phyloP scores from a whole-genome alignment of 37 sponge, comb jelly and placozoan genomes.

The Mnemiopsis leidyi region DNA sequence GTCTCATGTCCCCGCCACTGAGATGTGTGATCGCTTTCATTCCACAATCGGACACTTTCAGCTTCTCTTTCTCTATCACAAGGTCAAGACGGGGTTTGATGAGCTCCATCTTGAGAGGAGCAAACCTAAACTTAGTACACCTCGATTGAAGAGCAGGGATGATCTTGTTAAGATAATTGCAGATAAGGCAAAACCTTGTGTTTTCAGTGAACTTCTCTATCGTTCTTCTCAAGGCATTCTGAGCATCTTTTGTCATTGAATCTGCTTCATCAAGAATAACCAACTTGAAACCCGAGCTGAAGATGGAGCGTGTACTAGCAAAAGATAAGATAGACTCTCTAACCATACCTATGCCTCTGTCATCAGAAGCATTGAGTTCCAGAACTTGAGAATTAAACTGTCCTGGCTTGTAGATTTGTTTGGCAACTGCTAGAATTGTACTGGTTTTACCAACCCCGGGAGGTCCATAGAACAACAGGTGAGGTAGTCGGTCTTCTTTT shows the following conservation, averaged over 20 bases:
- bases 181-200: conserved; percentile 92
- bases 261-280: conserved; percentile 97
- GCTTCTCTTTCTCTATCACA: conserved; percentile 83
- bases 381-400: conserved; percentile 92
- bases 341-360: conserved; percentile 97
- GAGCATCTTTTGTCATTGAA: conserved; percentile 98
- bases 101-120: conserved; percentile 82
- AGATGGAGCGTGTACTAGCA: conserved; percentile 93
- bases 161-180: conserved; percentile 94
- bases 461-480: conserved; percentile 96
- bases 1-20: conserved; percentile 93
- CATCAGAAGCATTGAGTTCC: conserved; percentile 99
- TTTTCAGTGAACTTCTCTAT: conserved; percentile 98
- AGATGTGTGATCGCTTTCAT: conserved; percentile 81
- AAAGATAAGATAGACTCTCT: conserved; percentile 86
- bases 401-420: conserved; percentile 72
- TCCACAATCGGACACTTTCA: conserved; percentile 77
- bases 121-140: conserved; percentile 96
- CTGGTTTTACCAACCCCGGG: conserved; percentile 99
- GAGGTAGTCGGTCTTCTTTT: conserved; percentile 83
- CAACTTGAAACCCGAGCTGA: conserved; percentile 91
- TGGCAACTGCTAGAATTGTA: conserved; percentile 95
- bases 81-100: conserved; percentile 80
- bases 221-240: conserved; percentile 94
- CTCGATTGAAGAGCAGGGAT: conserved; percentile 97